Conservation (phyloP, 2,113 vertebrate species). For the Brachirus orientalis region DNA sequence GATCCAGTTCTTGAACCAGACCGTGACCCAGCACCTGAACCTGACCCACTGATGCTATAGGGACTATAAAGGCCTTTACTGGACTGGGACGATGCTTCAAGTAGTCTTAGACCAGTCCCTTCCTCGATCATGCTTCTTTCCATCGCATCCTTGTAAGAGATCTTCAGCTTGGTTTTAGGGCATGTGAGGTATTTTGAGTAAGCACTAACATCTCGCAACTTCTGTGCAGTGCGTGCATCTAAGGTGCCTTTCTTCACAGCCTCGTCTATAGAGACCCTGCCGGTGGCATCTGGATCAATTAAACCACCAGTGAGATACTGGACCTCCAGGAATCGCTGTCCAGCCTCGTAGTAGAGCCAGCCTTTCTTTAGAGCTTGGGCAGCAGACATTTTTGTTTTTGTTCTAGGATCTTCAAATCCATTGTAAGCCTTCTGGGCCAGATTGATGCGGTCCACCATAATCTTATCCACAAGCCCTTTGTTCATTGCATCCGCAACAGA, state of each 20-base stretch:
- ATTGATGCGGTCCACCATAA: slow-evolving; percentile 98
- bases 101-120: slow-evolving; percentile 88
- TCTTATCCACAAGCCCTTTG: slow-evolving; percentile 93
- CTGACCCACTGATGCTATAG: slow-evolving; percentile 91
- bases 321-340: slow-evolving; percentile 96
- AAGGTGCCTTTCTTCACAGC: slow-evolving; percentile 92
- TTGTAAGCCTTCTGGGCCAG: slow-evolving; percentile 96
- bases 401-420: slow-evolving; percentile 97
- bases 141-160: slow-evolving; percentile 98
- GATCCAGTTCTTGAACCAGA: slow-evolving; percentile 91
- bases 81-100: slow-evolving; percentile 94
- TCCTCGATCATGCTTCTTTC: slow-evolving; percentile 97
- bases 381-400: slow-evolving; percentile 97
- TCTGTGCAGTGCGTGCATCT: slow-evolving; percentile 92
- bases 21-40: slow-evolving; percentile 90
- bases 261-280: slow-evolving; percentile 90
- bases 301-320: slow-evolving; percentile 97
- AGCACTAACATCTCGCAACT: slow-evolving; percentile 90
- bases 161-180: slow-evolving; percentile 98
- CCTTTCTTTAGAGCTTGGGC: slow-evolving; percentile 98
- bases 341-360: slow-evolving; percentile 97
- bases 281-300: slow-evolving; percentile 87
- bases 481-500: slow-evolving; percentile 86
- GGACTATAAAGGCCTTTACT: slow-evolving; percentile 97
- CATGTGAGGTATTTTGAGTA: slow-evolving; percentile 98